phyloP scores from a whole-genome alignment of 2,113 vertebrate species.

The Brachypodius melanocephalos region DNA sequence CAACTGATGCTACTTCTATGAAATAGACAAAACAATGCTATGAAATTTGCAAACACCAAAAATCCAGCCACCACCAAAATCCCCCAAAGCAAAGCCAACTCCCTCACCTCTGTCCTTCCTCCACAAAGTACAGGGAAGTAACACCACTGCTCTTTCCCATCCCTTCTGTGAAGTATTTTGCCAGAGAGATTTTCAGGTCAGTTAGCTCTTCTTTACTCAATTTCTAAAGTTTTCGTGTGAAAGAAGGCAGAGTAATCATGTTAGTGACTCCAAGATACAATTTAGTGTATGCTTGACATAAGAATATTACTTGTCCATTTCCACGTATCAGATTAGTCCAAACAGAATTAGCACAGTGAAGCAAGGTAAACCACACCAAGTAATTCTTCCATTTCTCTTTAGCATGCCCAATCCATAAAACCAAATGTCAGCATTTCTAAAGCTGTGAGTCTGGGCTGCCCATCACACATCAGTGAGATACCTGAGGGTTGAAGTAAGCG shows the following conservation, averaged over 20 bases:
- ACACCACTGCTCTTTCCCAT: conserved; percentile 82
- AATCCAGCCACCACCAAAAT: neutral
- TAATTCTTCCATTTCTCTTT: neutral
- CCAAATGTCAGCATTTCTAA: rapidly evolving
- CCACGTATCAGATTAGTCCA: neutral
- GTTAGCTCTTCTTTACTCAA: conserved; percentile 78
- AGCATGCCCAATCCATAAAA: neutral
- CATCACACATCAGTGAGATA: neutral
- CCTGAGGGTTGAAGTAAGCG: conserved; percentile 94
- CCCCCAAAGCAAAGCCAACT: neutral
- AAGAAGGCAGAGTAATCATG: neutral
- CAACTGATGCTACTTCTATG: neutral
- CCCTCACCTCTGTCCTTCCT: conserved; percentile 90
- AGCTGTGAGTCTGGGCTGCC: neutral
- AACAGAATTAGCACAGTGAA: neutral
- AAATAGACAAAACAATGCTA: neutral
- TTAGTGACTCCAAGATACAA: neutral
- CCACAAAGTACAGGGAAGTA: conserved; percentile 90
- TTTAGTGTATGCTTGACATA: neutral
- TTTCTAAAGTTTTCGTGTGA: conserved; percentile 74
- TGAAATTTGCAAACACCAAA: neutral
- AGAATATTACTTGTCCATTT: neutral
- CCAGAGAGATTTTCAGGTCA: conserved; percentile 81
- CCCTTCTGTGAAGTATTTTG: conserved; percentile 81
- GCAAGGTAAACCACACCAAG: neutral